Base-by-base conservation (phyloP, 35 echinoderm and acorn worm genomes). In the Strongylocentrotus purpuratus region DNA sequence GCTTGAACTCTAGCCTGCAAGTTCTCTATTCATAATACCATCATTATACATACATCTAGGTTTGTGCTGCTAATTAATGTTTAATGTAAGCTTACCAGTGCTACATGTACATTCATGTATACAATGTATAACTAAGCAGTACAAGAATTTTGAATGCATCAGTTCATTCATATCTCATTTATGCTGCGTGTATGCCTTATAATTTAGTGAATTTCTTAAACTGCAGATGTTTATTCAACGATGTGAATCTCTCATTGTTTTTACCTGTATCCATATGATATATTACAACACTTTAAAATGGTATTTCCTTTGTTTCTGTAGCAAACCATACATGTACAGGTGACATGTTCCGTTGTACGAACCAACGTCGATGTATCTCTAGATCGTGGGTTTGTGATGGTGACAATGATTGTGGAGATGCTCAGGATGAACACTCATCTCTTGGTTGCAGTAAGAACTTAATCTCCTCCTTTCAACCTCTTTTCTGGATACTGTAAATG, bases 361-460 rank as follows among this genome's bases (percentile, higher is more conserved):
- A 85, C 33, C 78, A 47, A 52, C 95, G 96, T 9, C 52, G 96
- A 33, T 99, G 98, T 87, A 96, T 99, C 48, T 94, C 96, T 7
- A 33, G 87, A n/a, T 48, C 50, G 5, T 99, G 98, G 98, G 95
- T 96, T 9, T 99, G 98, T 96, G 98, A 99, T 90, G 98, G 98
- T 61, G 95, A 97, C n/a, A 96, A 95, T 88, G 97, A 99, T 59
- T 99, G 98, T 86, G 98, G 96, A 31, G 92, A 99, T 94, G 97
- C 95, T 46, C 94, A 95, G 35, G 98, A 99, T 96, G 98, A 99
- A 95, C 31, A 86, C 1, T 31, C 88, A 33, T 52, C 58, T 9
- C 59, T 89, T 47, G 94, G 94, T 52, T 95, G 94, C 86, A 95
- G 94, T 95, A 88, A 95, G 94, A 90, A 13, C 9, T 55, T 55